Conservation (phyloP, 2,888 invertebrate genomes). For the Anarsia innoxiella region DNA sequence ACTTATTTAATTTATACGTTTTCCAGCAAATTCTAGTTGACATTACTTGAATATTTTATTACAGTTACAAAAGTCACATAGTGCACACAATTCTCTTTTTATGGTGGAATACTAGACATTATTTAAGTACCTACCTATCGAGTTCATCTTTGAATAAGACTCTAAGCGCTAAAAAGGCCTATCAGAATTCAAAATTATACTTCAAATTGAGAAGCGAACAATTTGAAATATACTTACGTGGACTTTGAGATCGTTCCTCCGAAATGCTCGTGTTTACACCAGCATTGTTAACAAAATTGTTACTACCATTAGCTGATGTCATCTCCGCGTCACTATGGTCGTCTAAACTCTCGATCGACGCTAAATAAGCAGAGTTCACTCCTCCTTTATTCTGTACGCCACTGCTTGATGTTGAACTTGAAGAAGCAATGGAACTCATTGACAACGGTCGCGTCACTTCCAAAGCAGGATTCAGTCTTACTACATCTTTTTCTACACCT, state of each 20-base stretch:
- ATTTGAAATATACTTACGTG: conserved; percentile 57
- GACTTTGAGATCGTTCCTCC: conserved; percentile 44
- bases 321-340: conserved; percentile 85
- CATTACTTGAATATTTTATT: too few species aligned
- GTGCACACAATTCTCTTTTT: too few species aligned
- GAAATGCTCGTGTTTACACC: conserved; percentile 48
- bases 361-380: conserved; percentile 85
- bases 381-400: conserved; percentile 78
- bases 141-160: too few species aligned
- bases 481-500: conserved; percentile 54
- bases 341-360: conserved; percentile 90
- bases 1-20: too few species aligned
- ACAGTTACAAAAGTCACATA: too few species aligned
- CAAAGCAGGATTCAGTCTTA: conserved; percentile 69
- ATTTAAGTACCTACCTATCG: too few species aligned
- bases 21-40: too few species aligned
- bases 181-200: too few species aligned
- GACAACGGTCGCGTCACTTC: conserved; percentile 81
- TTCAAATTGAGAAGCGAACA: too few species aligned
- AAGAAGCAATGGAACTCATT: conserved; percentile 85
- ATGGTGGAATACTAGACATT: too few species aligned
- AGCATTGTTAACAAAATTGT: conserved; percentile 56
- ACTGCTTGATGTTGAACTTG: conserved; percentile 78
- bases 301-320: conserved; percentile 61
- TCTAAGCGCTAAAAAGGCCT: too few species aligned